Conservation (phyloP, 2,888 invertebrate species). For the Pachycephus smyrnensis region DNA sequence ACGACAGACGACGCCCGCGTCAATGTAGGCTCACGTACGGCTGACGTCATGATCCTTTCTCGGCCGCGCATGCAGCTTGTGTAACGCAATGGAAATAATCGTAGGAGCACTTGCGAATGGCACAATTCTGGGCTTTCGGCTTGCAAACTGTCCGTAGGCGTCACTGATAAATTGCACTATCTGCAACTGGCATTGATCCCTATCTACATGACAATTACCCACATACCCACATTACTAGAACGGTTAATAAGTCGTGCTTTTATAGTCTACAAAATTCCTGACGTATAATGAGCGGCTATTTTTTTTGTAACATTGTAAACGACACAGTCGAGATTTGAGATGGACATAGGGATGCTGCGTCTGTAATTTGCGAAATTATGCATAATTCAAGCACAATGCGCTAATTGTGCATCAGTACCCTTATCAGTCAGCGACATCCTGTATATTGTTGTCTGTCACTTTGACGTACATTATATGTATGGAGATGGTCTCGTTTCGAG, state of each 20-base stretch:
- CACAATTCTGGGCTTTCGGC: constrained; percentile 51
- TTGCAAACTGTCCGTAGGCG: constrained; percentile 61
- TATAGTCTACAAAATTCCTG: background rate
- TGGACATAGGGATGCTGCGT: no score
- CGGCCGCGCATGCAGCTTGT: constrained; percentile 20
- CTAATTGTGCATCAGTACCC: background rate
- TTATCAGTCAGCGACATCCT: background rate
- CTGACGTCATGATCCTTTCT: constrained; percentile 43
- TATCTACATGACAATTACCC: constrained; percentile 59
- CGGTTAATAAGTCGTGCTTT: background rate
- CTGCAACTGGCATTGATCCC: constrained; percentile 63
- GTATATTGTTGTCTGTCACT: background rate
- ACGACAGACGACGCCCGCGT: constrained; percentile 7
- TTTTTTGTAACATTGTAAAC: background rate
- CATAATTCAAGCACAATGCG: background rate
- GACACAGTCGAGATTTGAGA: background rate
- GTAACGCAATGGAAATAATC: constrained; percentile 42
- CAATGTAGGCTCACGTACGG: constrained; percentile 23
- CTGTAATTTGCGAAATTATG: background rate
- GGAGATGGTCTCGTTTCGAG: background rate
- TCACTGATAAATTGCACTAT: constrained; percentile 58
- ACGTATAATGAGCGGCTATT: background rate
- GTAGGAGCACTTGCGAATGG: constrained; percentile 38
- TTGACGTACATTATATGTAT: background rate
- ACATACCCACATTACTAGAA: constrained; percentile 26